These are phyloP conservation scores for Drosophila maculinotata DNA, from an alignment of 2,888 invertebrate genomes.

Conservation along the genomic window DNA sequence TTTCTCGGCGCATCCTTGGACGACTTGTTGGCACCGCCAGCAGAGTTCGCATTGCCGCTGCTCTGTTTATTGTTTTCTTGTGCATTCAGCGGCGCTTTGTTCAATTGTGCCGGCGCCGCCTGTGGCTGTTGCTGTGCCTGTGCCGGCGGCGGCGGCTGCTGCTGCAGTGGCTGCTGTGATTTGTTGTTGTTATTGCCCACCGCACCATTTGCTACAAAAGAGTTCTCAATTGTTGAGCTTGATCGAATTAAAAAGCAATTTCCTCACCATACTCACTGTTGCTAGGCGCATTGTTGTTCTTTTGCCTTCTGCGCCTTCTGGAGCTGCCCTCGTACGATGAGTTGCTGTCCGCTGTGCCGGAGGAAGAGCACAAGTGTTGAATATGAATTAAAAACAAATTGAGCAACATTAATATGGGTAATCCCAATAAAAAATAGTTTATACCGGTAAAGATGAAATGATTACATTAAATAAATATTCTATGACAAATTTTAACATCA, in stretches of 20 bases:
- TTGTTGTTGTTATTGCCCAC: slow-evolving; percentile 83
- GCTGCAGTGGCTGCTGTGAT: slow-evolving; percentile 43
- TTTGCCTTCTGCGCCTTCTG: slow-evolving; percentile 84
- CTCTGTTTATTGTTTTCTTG: slow-evolving; percentile 80
- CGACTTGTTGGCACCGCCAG: slow-evolving; percentile 64
- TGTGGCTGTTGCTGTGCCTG: slow-evolving; percentile 51
- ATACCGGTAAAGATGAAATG: slow-evolving; percentile 17
- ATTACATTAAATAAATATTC: slow-evolving; percentile 19
- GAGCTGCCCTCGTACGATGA: slow-evolving; percentile 85
- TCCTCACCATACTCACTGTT: slow-evolving; percentile 82
- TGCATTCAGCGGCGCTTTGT: slow-evolving; percentile 80
- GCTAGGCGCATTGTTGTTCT: slow-evolving; percentile 82
- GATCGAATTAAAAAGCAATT: background rate
- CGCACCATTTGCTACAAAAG: slow-evolving; percentile 82
- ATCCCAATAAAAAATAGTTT: slow-evolving; percentile 14
- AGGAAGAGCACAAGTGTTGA: slow-evolving; percentile 16
- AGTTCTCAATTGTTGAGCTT: background rate
- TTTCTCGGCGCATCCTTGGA: slow-evolving; percentile 65
- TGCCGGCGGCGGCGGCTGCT: slow-evolving; percentile 69
- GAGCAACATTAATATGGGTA: slow-evolving; percentile 7
- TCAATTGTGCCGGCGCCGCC: slow-evolving; percentile 55
- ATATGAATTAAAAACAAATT: slow-evolving; percentile 27
- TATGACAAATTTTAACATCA: background rate
- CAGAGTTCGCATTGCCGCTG: slow-evolving; percentile 66
- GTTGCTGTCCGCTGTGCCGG: slow-evolving; percentile 83